Base-by-base conservation (phyloP, 2,888 invertebrate genomes). In the Trichopria drosophilae region DNA sequence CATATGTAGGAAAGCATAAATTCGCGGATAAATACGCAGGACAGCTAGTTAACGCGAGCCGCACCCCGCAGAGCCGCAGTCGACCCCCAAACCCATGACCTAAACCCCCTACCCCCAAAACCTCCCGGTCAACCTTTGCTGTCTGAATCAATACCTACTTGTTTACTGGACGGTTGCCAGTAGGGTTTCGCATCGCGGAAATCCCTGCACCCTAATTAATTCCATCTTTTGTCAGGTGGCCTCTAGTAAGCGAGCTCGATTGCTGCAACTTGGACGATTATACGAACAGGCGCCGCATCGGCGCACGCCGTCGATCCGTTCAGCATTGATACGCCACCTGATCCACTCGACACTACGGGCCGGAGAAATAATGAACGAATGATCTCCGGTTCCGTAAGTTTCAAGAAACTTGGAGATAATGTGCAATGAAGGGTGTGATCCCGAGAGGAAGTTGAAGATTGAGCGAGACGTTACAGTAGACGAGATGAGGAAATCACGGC, bases 91-190 rank as follows among this genome's bases (percentile, higher is more conserved):
- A 15, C 32, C 41, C 45, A n/a, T n/a, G n/a, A 24, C 47, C 15
- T 28, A 26, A 31, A 41, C 34, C 46, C 34, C 56, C 43, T 22
- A 43, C 32, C 40, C 44, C 36, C 31, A 44, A 35, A 26, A 19
- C 28, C 26, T 35, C 46, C 34, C 35, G 26, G 46, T 37, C 50
- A 50, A 61, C 60, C 59, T 61, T 62, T 61, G 58, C 68, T 62
- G 65, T 67, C 61, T 65, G 62, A 69, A 69, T 69, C 69, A 69
- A 69, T 69, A 69, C 63, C 66, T 67, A 68, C 66, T 69, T 67
- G 69, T 68, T 68, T 68, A 68, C 66, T 69, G 69, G 68, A 69
- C 64, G 64, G 57, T 63, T 68, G 69, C 69, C 69, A 69, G 59
- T 53, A 42, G 67, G 62, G 65, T 68, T 69, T 66, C 65, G 60